These are phyloP conservation scores for Sarcophaga bullata DNA, from an alignment of 1,140 invertebrate genomes.

Conservation along the genomic window DNA sequence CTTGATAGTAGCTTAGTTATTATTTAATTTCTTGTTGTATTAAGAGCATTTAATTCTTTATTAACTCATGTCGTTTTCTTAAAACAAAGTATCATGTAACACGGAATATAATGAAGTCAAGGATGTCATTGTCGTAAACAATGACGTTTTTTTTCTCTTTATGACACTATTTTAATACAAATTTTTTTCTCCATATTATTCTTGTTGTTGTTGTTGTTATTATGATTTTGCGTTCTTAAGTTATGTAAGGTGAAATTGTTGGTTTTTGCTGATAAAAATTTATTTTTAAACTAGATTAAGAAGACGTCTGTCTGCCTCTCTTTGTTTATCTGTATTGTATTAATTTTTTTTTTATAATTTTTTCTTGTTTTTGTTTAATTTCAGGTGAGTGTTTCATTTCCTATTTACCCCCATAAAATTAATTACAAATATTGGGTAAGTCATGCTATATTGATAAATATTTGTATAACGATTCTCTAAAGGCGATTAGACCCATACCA, in stretches of 20 bases:
- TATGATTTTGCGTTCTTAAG: not conserved
- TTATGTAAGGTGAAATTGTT: not conserved
- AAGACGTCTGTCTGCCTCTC: not conserved
- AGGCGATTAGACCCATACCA: not conserved
- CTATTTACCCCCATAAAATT: not conserved
- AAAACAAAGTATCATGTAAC: slow-evolving; percentile 15
- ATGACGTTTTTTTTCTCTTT: slow-evolving; percentile 19
- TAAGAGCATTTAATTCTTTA: slow-evolving; percentile 24
- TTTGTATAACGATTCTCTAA: not conserved
- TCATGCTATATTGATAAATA: not conserved
- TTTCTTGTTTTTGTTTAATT: not conserved
- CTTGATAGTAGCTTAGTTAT: not conserved
- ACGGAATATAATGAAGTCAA: slow-evolving; percentile 45
- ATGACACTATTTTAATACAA: slow-evolving; percentile 8
- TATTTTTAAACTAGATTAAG: not conserved
- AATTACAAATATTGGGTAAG: not conserved
- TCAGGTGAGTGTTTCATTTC: slow-evolving; percentile 11
- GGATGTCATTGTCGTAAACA: slow-evolving; percentile 44
- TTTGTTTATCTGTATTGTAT: not conserved
- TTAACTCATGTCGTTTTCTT: not conserved
- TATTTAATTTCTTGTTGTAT: slow-evolving; percentile 4
- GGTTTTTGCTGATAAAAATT: too few relatives aligned
- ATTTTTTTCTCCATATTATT: not conserved
- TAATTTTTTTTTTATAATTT: not conserved
- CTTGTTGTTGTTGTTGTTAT: slow-evolving; percentile 19